Conservation (phyloP, 2,113 vertebrate genomes). For the Cebus imitator region DNA sequence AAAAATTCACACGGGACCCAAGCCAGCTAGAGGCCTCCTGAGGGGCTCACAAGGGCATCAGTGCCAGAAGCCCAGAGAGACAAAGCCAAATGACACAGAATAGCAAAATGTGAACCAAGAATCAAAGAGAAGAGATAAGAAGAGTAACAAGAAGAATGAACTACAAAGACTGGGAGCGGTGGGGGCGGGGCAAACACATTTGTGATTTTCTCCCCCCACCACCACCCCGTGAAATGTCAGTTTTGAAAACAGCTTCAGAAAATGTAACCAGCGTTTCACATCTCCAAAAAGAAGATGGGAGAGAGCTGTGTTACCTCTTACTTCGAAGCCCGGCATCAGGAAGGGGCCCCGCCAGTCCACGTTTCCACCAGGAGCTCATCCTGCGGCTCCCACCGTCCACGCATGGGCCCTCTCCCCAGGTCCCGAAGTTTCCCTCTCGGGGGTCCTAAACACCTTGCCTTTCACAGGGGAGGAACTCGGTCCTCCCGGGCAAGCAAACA, state of each 20-base stretch:
- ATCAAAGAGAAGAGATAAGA: neutral
- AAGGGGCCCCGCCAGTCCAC: neutral
- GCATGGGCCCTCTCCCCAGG: neutral
- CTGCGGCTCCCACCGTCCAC: neutral
- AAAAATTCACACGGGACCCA: neutral
- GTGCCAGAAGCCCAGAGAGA: neutral
- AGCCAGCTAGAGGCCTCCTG: neutral
- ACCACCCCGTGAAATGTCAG: conserved; percentile 47
- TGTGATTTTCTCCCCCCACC: neutral
- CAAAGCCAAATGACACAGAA: conserved; percentile 64
- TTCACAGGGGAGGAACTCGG: neutral
- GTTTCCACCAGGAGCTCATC: neutral
- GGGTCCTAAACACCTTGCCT: neutral
- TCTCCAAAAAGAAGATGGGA: neutral
- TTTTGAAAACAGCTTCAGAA: conserved; percentile 38
- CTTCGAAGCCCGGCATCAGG: neutral
- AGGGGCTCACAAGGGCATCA: neutral
- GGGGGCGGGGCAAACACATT: neutral
- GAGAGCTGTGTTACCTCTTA: neutral
- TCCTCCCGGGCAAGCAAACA: neutral
- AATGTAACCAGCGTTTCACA: conserved; percentile 40
- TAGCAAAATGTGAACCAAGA: conserved; percentile 27
- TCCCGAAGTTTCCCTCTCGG: neutral
- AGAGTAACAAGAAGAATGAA: conserved; percentile 28
- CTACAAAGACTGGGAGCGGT: neutral